Evolutionary conservation across 1,140 invertebrate genomes (phyloP), one percentile per base, ranked within the genome.

Genomic region (Psilanteris sp.): DNA sequence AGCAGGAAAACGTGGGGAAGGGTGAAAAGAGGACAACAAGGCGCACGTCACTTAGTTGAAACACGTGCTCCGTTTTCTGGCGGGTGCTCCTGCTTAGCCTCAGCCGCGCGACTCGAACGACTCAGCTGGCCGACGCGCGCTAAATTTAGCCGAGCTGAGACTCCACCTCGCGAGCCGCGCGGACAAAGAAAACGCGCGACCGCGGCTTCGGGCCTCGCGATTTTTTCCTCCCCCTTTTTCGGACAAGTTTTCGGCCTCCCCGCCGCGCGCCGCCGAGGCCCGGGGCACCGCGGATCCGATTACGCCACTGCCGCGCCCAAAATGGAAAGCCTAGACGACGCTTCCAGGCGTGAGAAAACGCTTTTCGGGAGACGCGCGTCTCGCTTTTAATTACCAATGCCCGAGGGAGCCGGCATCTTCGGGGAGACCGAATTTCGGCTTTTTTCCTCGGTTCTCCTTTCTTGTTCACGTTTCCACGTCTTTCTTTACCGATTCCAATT

Each of bases 1-100:
- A 18, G 43, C 31, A 39, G 46, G 57, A 31, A 41, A 43, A 22
- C 22, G 41, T 34, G 20, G 36, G 50, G 48, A 59, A 66, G 54
- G 70, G 61, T 68, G 77, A 67, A 71, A 74, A 66, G 77, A 73
- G 67, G 67, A 61, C 54, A 70, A 41, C 72, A 82, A 83, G 83
- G 81, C 83, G 80, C 80, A 80, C 85, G 86, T 88, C 85, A 87
- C 80, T 85, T 83, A 81, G 72, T 77, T 54, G 79, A 79, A 87
- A 84, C 86, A 88, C 87, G 87, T 88, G 87, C 85, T 88, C 84
- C 78, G 83, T 77, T 87, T 87, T 87, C 85, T 87, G 83, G 84
- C 84, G 83, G 82, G 81, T 80, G 84, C 80, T 85, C 78, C 82
- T 82, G 82, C 83, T 85, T 82, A 84, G 78, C 74, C 76, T 66